Evolutionary conservation across 2,888 invertebrate species (phyloP).

Genomic region (Marasmarcha lunaedactyla): DNA sequence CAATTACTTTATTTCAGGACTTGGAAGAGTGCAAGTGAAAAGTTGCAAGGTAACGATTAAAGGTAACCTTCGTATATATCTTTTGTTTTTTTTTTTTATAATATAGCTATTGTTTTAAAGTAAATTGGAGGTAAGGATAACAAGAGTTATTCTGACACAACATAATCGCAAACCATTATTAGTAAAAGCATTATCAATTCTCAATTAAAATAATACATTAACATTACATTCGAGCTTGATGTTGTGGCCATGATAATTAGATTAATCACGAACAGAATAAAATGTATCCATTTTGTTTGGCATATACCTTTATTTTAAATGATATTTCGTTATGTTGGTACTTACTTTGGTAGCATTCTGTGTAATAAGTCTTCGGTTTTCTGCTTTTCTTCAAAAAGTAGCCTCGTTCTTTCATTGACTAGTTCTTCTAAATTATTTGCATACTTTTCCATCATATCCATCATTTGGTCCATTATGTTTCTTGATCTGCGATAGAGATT

Average conservation of each 20-base stretch:
- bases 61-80: no score
- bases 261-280: constrained; percentile 9
- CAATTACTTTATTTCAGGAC: no score
- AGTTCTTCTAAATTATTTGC: constrained; percentile 95
- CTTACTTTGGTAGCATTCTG: constrained; percentile 93
- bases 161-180: no score
- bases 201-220: no score
- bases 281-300: constrained; percentile 21
- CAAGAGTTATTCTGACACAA: no score
- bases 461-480: constrained; percentile 97
- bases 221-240: constrained; percentile 16
- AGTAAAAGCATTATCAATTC: no score
- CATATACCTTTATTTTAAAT: constrained; percentile 6
- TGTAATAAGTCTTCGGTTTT: constrained; percentile 92
- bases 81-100: no score
- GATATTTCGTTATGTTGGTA: no score
- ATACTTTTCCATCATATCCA: constrained; percentile 98
- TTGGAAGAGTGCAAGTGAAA: no score
- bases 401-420: constrained; percentile 90
- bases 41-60: no score
- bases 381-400: constrained; percentile 91
- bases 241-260: constrained; percentile 17
- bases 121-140: no score
- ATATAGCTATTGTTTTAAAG: no score
- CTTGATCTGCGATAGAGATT: constrained; percentile 68